Percentiles rank a stretch among this genome's conserved stretches.
These are phyloP conservation scores for Tribolium freemani DNA, from an alignment of 2,888 invertebrate species.

Conservation along the genomic window DNA sequence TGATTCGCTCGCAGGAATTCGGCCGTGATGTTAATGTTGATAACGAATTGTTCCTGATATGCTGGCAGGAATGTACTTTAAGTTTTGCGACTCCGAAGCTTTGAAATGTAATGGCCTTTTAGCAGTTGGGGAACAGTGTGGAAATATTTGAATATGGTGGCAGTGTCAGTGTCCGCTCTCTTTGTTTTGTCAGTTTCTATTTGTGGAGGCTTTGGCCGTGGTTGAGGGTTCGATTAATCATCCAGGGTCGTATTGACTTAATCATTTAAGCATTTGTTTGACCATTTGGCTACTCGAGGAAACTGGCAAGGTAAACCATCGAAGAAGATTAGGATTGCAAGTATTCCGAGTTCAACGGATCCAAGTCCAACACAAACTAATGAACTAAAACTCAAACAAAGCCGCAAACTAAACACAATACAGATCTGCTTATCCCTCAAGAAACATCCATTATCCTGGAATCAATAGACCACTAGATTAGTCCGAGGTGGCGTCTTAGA, in stretches of 20 bases:
- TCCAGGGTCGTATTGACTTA: conserved; percentile 39
- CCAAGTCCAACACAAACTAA: conserved; percentile 59
- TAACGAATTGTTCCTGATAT: conserved; percentile 25
- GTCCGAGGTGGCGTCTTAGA: conserved; percentile 64
- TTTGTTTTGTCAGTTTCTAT: not conserved
- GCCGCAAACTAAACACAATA: conserved; percentile 67
- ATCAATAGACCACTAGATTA: conserved; percentile 67
- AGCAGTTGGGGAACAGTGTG: not conserved
- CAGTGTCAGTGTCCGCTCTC: not conserved
- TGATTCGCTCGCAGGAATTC: conserved; percentile 34
- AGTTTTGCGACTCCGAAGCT: not conserved
- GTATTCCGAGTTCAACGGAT: conserved; percentile 46
- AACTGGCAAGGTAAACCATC: conserved; percentile 39
- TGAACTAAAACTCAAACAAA: conserved; percentile 64
- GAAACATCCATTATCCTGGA: conserved; percentile 66
- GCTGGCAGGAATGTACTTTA: not conserved
- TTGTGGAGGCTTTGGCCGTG: not conserved
- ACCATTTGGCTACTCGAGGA: conserved; percentile 24
- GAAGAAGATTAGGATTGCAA: conserved; percentile 44
- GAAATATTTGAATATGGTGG: not conserved
- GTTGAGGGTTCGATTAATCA: conserved; percentile 23
- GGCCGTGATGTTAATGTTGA: conserved; percentile 29
- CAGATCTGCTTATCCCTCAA: conserved; percentile 66
- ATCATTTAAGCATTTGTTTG: conserved; percentile 38
- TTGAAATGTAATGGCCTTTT: not conserved